These are phyloP conservation scores for Zaprionus vittiger DNA, from an alignment of 1,140 invertebrate genomes.

Conservation along the genomic window DNA sequence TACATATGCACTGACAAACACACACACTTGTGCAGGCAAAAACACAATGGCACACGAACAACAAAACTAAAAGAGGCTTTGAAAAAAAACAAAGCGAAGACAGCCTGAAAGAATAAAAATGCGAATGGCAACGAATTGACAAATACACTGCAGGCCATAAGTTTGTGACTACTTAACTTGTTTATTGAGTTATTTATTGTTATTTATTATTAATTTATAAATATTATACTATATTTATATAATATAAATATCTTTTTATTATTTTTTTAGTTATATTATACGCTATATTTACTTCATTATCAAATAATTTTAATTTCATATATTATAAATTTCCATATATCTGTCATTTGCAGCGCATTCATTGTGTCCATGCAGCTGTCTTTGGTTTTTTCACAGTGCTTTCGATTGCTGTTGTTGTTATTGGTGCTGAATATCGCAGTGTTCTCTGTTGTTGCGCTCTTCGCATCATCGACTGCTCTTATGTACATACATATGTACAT, in stretches of 20 bases:
- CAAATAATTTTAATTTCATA: not conserved
- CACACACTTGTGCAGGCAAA: not conserved
- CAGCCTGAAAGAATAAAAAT: slow-evolving; percentile 26
- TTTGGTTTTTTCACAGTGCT: not conserved
- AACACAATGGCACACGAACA: slow-evolving; percentile 54
- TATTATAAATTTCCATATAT: not conserved
- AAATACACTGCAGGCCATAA: slow-evolving; percentile 22
- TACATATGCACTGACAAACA: slow-evolving; percentile 3
- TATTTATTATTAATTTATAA: too few relatives aligned
- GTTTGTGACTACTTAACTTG: not conserved
- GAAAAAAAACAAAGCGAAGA: slow-evolving; percentile 50
- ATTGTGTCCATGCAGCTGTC: not conserved
- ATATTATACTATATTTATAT: too few relatives aligned
- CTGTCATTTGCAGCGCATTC: not conserved
- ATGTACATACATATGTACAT: slow-evolving; percentile 23
- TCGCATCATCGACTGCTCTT: slow-evolving; percentile 55
- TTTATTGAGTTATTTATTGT: too few relatives aligned
- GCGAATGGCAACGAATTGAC: not conserved
- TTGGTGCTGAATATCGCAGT: slow-evolving; percentile 39
- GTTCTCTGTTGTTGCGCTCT: slow-evolving; percentile 44
- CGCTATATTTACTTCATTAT: not conserved
- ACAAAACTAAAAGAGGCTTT: slow-evolving; percentile 58
- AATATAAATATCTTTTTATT: too few relatives aligned
- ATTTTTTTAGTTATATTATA: not conserved
- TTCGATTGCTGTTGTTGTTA: slow-evolving; percentile 16